phyloP scores from a whole-genome alignment of 1,140 invertebrate genomes.

The Bactericera cockerelli region DNA sequence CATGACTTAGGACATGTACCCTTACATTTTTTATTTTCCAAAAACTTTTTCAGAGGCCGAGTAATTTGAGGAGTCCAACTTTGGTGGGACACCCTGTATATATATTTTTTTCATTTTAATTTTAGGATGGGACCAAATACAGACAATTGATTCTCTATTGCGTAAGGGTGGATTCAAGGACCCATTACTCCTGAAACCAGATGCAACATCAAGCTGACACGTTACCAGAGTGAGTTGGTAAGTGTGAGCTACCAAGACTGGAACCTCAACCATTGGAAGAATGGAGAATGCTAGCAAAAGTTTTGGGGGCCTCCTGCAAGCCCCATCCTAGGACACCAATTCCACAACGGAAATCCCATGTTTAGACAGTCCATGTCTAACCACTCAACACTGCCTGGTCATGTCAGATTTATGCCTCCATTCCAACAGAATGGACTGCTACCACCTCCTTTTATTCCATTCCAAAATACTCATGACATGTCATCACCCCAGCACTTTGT shows the following conservation, averaged over 20 bases:
- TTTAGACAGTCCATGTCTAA: slow-evolving; percentile 1
- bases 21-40: too few relatives aligned
- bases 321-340: slow-evolving; percentile 3
- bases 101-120: slow-evolving; percentile 11
- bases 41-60: too few relatives aligned
- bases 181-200: slow-evolving; percentile 74
- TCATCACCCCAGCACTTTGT: neutral
- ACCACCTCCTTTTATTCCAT: slow-evolving; percentile 6
- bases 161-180: slow-evolving; percentile 92
- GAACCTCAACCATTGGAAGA: slow-evolving; percentile 42
- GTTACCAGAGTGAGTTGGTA: slow-evolving; percentile 84
- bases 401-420: neutral
- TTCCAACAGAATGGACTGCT: neutral
- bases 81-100: neutral
- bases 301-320: slow-evolving; percentile 20
- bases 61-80: too few relatives aligned
- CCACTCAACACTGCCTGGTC: neutral
- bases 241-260: slow-evolving; percentile 71
- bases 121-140: slow-evolving; percentile 84
- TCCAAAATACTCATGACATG: neutral
- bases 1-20: too few relatives aligned
- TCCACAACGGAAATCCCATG: neutral
- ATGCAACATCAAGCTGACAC: slow-evolving; percentile 76
- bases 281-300: slow-evolving; percentile 39
- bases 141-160: slow-evolving; percentile 93